Base-by-base conservation (phyloP, 2,113 vertebrate species). In the Tupaia tana region DNA sequence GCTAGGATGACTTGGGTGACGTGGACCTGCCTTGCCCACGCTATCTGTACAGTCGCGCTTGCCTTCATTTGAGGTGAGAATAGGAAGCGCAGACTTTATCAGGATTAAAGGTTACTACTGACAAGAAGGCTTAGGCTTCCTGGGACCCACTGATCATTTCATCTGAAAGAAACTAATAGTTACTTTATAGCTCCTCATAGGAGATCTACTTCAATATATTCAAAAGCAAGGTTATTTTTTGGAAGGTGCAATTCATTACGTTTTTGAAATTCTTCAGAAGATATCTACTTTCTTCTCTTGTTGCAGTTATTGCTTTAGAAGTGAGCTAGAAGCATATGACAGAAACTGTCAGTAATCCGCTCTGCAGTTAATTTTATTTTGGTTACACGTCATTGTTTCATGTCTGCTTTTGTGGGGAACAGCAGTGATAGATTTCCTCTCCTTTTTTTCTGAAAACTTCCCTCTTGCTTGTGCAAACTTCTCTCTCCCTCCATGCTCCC, bases 291-390 rank as follows among this genome's bases (percentile, higher is more conserved):
- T 88, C 86, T 94, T 85, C 54, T 85, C 80, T 90, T 88, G 54
- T 86, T 92, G 25, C 52, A 84, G 69, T 96, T 96, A 69, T 93
- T n/a, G 73, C 85, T 93, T 95, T 91, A 75, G 80, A 89, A 95
- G 80, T 10, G 27, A 89, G 59, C 80, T 95, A 67, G 88, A 91
- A 93, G 70, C 58, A 82, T 93, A 88, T 89, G 86, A 95, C 63
- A 95, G 71, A 63, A 78, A 93, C 73, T 97, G 77, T 92, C 83
- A 88, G 22, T 95, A 91, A 83, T 25, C 67, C 59, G 79, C 61
- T 63, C 67, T 61, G 52, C 94, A 96, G 77, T 95, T 91, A 73
- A 86, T 96, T 94, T 96, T 92, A 90, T 96, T 97, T 96, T 95
- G 90, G 90, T 95, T 92, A 79, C 5, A 91, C 29, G 43, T 75